These are phyloP conservation scores for Eulithis prunata DNA, from an alignment of 2,888 invertebrate species.

Conservation along the genomic window DNA sequence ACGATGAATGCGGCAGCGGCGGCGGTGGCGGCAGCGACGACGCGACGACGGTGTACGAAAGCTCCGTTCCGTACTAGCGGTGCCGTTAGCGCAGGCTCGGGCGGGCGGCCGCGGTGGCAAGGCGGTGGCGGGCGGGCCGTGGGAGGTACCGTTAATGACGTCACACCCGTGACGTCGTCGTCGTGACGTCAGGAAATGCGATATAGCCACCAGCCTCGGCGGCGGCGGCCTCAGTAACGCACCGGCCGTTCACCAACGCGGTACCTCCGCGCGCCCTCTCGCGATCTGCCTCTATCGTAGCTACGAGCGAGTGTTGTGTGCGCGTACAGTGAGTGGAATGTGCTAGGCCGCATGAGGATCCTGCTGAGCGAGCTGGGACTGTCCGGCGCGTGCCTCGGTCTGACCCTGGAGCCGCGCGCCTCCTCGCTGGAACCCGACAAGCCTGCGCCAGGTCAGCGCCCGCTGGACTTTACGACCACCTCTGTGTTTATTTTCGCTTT, in stretches of 20 bases:
- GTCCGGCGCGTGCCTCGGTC: constrained; percentile 82
- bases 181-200: constrained; percentile 81
- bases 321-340: constrained; percentile 83
- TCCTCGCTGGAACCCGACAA: constrained; percentile 78
- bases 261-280: constrained; percentile 69
- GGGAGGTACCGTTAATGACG: constrained; percentile 85
- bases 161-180: constrained; percentile 74
- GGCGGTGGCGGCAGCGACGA: constrained; percentile 31
- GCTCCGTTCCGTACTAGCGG: constrained; percentile 78
- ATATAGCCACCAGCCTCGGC: constrained; percentile 82
- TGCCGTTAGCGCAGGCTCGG: constrained; percentile 84
- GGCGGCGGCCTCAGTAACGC: constrained; percentile 85
- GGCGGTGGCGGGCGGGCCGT: constrained; percentile 80
- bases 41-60: constrained; percentile 68
- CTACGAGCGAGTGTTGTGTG: constrained; percentile 75
- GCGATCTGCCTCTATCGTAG: constrained; percentile 64
- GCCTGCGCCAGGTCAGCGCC: constrained; percentile 84
- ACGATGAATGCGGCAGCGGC: constrained; percentile 51
- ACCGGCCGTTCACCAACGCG: constrained; percentile 80
- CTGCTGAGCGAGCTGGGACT: constrained; percentile 84
- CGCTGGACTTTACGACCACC: constrained; percentile 75
- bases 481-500: constrained; percentile 84
- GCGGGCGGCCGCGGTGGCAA: constrained; percentile 68
- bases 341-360: constrained; percentile 84
- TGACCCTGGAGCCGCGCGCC: constrained; percentile 82